Conservation (phyloP, 2,113 vertebrate species). For the Pristiophorus japonicus region DNA sequence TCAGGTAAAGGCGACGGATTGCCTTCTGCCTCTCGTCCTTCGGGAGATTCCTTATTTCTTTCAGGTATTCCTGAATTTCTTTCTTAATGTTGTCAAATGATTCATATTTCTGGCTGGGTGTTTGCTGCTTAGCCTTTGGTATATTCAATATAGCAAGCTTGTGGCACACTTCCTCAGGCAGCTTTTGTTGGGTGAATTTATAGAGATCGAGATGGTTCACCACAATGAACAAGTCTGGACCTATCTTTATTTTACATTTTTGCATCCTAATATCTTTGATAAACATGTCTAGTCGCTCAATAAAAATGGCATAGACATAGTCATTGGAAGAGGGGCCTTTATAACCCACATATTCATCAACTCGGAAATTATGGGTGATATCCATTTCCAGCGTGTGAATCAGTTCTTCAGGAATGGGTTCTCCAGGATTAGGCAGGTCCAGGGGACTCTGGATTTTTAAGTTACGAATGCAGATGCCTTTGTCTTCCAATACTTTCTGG, state of each 20-base stretch:
- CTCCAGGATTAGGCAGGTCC: slow-evolving; percentile 50
- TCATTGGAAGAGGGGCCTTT: slow-evolving; percentile 40
- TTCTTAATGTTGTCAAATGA: slow-evolving; percentile 56
- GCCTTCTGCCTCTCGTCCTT: slow-evolving; percentile 54
- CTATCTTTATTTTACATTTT: slow-evolving; percentile 58
- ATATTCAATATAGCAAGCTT: slow-evolving; percentile 38
- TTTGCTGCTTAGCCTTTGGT: slow-evolving; percentile 32
- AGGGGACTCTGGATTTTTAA: slow-evolving; percentile 6
- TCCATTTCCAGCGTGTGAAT: slow-evolving; percentile 63
- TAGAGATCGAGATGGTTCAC: slow-evolving; percentile 61
- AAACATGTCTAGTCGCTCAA: slow-evolving; percentile 46
- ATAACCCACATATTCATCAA: slow-evolving; percentile 64
- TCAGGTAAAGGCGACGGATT: slow-evolving; percentile 61
- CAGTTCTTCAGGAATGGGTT: slow-evolving; percentile 60
- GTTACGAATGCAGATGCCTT: slow-evolving; percentile 49
- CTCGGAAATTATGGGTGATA: slow-evolving; percentile 60
- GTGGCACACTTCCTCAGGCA: slow-evolving; percentile 38
- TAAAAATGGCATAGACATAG: slow-evolving; percentile 55
- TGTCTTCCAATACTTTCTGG: slow-evolving; percentile 43
- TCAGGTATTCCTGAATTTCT: slow-evolving; percentile 59
- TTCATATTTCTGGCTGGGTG: slow-evolving; percentile 42
- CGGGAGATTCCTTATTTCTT: slow-evolving; percentile 56
- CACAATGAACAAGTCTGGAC: slow-evolving; percentile 47
- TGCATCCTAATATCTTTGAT: slow-evolving; percentile 36
- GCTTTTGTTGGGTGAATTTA: slow-evolving; percentile 55